Percentiles rank a stretch among this genome's conserved stretches.
Conservation (phyloP, 1,140 invertebrate species). For the Lucilia cuprina region DNA sequence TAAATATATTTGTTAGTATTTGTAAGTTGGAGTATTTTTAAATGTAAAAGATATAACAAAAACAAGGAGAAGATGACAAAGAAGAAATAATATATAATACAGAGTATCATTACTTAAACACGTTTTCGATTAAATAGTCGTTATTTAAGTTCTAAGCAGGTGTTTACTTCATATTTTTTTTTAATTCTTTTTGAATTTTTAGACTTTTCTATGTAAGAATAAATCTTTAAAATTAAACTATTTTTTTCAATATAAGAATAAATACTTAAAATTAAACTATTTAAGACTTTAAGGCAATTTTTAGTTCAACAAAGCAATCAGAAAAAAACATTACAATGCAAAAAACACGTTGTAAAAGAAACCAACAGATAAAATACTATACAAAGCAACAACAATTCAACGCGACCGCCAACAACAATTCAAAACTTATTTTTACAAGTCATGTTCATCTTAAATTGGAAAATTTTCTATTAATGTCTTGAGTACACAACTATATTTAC, state of each 20-base stretch:
- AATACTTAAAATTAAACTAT: too few relatives aligned
- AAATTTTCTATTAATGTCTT: slow-evolving; percentile 1
- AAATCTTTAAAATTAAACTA: too few relatives aligned
- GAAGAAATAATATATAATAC: slow-evolving; percentile 38
- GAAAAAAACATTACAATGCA: background rate
- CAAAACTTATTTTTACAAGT: background rate
- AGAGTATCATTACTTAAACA: slow-evolving; percentile 58
- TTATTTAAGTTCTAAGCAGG: slow-evolving; percentile 42
- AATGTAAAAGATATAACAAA: background rate
- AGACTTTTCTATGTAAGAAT: background rate
- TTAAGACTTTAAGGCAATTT: background rate
- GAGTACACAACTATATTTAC: background rate
- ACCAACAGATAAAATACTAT: background rate
- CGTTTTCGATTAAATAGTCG: slow-evolving; percentile 60
- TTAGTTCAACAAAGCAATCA: background rate
- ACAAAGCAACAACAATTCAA: too few relatives aligned
- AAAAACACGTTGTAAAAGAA: background rate
- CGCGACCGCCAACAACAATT: too few relatives aligned
- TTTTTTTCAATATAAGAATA: background rate
- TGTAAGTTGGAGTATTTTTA: background rate
- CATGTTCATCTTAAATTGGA: background rate
- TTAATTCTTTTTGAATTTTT: background rate
- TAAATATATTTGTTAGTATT: too few relatives aligned
- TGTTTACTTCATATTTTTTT: background rate
- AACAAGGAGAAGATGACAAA: background rate